A percentile compares a stretch with the other conserved stretches of the same genome.
phyloP scores from a whole-genome alignment of 2,888 invertebrate genomes.

The Troilus luridus region DNA sequence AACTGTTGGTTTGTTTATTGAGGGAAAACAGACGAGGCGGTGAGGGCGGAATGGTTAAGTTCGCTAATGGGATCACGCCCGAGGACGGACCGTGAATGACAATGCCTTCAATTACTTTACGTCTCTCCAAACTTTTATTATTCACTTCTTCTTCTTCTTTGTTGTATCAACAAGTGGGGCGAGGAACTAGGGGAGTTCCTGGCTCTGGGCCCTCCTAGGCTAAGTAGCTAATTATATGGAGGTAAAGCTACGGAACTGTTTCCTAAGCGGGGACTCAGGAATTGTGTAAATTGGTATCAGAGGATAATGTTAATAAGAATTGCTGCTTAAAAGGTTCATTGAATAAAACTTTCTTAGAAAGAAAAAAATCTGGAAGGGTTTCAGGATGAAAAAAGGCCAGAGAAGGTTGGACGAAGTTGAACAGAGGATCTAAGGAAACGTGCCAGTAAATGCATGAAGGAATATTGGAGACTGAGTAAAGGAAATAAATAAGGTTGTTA shows the following conservation, averaged over 20 bases:
- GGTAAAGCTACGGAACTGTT: neutral
- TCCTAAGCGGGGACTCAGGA: too few species aligned
- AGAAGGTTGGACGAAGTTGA: too few species aligned
- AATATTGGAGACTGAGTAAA: too few species aligned
- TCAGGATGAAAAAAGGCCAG: too few species aligned
- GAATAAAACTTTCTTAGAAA: too few species aligned
- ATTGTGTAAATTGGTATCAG: too few species aligned
- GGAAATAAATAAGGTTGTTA: too few species aligned
- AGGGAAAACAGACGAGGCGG: neutral
- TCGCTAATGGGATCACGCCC: constrained; percentile 11
- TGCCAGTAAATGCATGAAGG: too few species aligned
- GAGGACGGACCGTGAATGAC: constrained; percentile 5
- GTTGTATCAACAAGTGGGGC: constrained; percentile 32
- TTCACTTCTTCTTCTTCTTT: constrained; percentile 28
- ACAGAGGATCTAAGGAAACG: too few species aligned
- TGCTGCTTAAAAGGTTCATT: too few species aligned
- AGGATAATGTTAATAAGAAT: too few species aligned
- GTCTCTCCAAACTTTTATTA: constrained; percentile 14
- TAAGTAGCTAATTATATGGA: neutral
- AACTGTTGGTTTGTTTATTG: constrained; percentile 5
- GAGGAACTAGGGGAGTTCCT: neutral
- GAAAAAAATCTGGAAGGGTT: too few species aligned
- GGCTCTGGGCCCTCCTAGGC: neutral
- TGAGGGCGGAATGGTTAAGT: neutral
- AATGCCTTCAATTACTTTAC: constrained; percentile 46